phyloP scores from a whole-genome alignment of 2,797 vertebrate species.

The Prionace glauca region DNA sequence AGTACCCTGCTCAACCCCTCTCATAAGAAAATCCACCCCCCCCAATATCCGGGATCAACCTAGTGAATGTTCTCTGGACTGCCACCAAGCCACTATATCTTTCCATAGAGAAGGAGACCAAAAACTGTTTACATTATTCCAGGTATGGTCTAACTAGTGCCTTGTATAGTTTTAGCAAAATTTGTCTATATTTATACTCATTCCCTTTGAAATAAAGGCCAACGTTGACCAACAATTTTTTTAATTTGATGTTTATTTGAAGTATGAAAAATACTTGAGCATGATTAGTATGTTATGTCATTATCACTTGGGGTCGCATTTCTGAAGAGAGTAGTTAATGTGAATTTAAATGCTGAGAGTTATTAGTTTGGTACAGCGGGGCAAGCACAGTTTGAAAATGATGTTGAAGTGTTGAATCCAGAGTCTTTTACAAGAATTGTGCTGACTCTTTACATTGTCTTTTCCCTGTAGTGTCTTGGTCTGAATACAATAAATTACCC shows the following conservation, averaged over 20 bases:
- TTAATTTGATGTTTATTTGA: neutral
- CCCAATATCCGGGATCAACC: no score
- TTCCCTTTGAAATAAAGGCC: no score
- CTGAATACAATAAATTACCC: neutral
- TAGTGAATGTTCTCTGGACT: no score
- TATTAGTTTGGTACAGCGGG: neutral
- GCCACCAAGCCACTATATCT: no score
- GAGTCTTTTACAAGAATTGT: neutral
- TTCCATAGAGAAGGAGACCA: no score
- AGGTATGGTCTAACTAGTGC: no score
- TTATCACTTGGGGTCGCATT: neutral
- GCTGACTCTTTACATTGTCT: neutral
- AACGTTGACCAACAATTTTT: neutral
- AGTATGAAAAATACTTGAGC: neutral
- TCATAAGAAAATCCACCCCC: no score
- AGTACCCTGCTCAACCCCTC: no score
- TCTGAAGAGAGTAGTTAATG: no score
- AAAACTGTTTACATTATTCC: no score
- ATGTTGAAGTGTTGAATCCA: neutral
- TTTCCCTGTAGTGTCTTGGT: neutral
- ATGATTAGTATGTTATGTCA: neutral
- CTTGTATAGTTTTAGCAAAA: no score
- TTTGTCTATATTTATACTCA: no score
- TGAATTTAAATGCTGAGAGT: neutral
- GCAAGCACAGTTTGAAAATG: neutral